Evolutionary conservation across 2,888 invertebrate species (phyloP).

Genomic region (Mythimna pallens): DNA sequence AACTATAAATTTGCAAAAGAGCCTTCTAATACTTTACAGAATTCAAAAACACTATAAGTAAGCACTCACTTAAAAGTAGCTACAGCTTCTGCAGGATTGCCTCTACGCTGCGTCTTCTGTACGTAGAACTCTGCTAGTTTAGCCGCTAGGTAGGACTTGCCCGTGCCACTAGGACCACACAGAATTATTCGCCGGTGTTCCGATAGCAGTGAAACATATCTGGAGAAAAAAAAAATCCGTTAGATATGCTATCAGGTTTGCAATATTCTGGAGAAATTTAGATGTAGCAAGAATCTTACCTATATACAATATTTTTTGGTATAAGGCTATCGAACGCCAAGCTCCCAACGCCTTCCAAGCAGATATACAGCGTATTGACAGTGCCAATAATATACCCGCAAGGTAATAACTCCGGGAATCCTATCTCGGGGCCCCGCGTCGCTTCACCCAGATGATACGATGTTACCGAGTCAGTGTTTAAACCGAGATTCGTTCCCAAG

Average conservation of each 20-base stretch:
- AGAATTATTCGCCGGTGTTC: constrained; percentile 98
- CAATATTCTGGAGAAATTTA: too few relatives aligned
- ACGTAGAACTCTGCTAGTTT: constrained; percentile 98
- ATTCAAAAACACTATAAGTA: background rate
- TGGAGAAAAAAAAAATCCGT: constrained; percentile 59
- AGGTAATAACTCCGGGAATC: constrained; percentile 97
- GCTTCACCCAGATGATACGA: constrained; percentile 98
- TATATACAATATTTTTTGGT: constrained; percentile 98
- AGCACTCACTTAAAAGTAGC: constrained; percentile 96
- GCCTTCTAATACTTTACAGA: background rate
- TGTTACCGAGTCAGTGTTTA: constrained; percentile 96
- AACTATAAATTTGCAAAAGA: too few relatives aligned
- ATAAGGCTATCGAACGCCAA: constrained; percentile 98
- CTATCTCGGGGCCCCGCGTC: constrained; percentile 94
- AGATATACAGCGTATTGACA: constrained; percentile 96
- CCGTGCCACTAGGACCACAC: constrained; percentile 99
- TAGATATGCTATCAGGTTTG: background rate
- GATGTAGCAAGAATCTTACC: constrained; percentile 83
- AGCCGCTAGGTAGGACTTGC: constrained; percentile 98
- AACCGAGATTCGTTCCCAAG: constrained; percentile 96
- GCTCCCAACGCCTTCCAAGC: constrained; percentile 96
- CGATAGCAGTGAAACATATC: constrained; percentile 95
- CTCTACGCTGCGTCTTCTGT: constrained; percentile 94
- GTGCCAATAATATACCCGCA: constrained; percentile 98
- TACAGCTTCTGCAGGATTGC: constrained; percentile 96